These are phyloP conservation scores for Charina bottae DNA, from an alignment of 2,113 vertebrate species.

Conservation along the genomic window DNA sequence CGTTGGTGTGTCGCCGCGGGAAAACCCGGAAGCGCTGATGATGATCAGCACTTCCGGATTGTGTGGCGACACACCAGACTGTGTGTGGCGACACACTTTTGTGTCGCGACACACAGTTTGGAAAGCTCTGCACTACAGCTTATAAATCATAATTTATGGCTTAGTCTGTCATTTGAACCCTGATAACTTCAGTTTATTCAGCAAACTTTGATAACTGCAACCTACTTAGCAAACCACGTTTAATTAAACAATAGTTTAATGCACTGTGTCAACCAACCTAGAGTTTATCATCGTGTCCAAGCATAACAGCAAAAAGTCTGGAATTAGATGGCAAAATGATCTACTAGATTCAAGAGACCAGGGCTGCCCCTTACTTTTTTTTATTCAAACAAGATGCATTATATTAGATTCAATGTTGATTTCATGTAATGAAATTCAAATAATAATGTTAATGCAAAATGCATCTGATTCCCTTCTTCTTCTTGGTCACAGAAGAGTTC, in stretches of 20 bases:
- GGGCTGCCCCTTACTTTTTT: background rate
- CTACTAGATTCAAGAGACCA: background rate
- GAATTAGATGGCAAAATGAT: background rate
- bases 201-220: background rate
- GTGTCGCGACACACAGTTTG: too few species aligned
- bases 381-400: background rate
- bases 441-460: background rate
- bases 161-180: background rate
- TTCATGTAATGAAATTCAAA: background rate
- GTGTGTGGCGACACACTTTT: too few species aligned
- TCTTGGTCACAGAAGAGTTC: accelerated
- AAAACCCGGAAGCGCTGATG: too few species aligned
- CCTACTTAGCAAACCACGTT: background rate
- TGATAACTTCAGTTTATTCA: background rate
- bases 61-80: too few species aligned
- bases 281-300: background rate
- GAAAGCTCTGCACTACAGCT: too few species aligned
- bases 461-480: background rate
- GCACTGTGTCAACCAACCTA: background rate
- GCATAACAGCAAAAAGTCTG: background rate
- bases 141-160: background rate
- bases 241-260: background rate
- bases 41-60: too few species aligned
- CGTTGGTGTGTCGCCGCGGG: too few species aligned
- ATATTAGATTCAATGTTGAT: background rate